Evolutionary conservation across 2,113 vertebrate genomes (phyloP).

Genomic region (Chloroceryle aenea): DNA sequence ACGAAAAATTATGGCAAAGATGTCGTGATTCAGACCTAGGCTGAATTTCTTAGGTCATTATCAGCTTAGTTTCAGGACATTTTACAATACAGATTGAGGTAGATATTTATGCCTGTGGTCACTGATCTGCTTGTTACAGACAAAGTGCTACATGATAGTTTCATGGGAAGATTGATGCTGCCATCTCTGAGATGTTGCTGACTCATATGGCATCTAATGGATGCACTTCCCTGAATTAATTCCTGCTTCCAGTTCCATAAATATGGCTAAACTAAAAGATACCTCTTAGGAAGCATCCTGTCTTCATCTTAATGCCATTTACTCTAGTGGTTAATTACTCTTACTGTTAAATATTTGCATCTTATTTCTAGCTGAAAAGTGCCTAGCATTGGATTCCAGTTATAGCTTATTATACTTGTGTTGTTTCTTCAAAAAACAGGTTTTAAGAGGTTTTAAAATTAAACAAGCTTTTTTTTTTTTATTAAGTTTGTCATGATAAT

Average conservation of each 20-base stretch:
- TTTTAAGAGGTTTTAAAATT: not conserved
- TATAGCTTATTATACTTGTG: not conserved
- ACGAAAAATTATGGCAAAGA: not conserved
- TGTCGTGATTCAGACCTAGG: not conserved
- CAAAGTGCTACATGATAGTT: constrained; percentile 50
- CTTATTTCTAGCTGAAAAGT: constrained; percentile 30
- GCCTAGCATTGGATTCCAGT: constrained; percentile 7
- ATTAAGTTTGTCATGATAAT: not conserved
- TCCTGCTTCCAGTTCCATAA: constrained; percentile 63
- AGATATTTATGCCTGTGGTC: constrained; percentile 9
- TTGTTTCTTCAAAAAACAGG: not conserved
- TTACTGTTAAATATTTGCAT: constrained; percentile 55
- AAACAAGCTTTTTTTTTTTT: not conserved
- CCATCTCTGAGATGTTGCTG: not conserved
- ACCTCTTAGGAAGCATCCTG: constrained; percentile 59
- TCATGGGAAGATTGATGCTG: constrained; percentile 56
- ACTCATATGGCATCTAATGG: constrained; percentile 63
- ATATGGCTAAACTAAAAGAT: constrained; percentile 31
- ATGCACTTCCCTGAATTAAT: constrained; percentile 67
- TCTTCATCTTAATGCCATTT: constrained; percentile 37
- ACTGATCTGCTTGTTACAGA: not conserved
- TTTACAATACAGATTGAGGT: not conserved
- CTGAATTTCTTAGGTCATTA: not conserved
- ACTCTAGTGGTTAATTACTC: constrained; percentile 51
- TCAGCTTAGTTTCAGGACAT: not conserved